These are phyloP conservation scores for Leiothrix lutea DNA, from an alignment of 2,113 vertebrate species.

Conservation along the genomic window DNA sequence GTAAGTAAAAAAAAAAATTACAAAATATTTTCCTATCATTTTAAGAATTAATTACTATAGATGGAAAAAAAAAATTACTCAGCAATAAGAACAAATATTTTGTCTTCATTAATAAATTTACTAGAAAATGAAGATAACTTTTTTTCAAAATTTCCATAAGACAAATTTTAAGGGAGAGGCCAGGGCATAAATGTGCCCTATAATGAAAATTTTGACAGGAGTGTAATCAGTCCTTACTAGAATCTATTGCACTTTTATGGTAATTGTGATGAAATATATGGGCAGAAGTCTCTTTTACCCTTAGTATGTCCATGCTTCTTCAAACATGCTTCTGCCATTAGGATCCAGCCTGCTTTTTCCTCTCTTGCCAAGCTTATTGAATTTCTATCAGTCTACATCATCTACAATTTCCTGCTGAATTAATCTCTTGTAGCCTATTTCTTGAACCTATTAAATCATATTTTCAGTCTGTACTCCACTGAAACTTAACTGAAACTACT, in stretches of 20 bases:
- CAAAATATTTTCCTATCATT: constrained; percentile 3
- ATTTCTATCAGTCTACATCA: constrained; percentile 45
- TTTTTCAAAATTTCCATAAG: background rate
- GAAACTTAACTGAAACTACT: constrained; percentile 6
- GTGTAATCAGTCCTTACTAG: background rate
- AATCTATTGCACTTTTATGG: background rate
- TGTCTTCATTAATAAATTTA: background rate
- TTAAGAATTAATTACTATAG: background rate
- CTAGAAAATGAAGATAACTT: background rate
- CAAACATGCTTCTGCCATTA: background rate
- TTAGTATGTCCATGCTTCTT: background rate
- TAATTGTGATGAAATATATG: background rate
- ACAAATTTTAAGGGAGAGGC: background rate
- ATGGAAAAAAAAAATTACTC: background rate
- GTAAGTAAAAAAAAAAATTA: background rate
- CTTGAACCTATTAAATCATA: constrained; percentile 9
- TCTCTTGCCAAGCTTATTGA: constrained; percentile 16
- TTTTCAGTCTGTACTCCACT: background rate
- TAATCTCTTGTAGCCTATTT: constrained; percentile 26
- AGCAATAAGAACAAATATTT: background rate
- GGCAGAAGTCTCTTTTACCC: background rate
- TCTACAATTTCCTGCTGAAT: constrained; percentile 41
- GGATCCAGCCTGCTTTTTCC: background rate
- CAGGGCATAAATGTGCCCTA: background rate
- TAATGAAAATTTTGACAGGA: background rate